Conservation (phyloP, 1,140 invertebrate species). For the Lanistes nyassanus region DNA sequence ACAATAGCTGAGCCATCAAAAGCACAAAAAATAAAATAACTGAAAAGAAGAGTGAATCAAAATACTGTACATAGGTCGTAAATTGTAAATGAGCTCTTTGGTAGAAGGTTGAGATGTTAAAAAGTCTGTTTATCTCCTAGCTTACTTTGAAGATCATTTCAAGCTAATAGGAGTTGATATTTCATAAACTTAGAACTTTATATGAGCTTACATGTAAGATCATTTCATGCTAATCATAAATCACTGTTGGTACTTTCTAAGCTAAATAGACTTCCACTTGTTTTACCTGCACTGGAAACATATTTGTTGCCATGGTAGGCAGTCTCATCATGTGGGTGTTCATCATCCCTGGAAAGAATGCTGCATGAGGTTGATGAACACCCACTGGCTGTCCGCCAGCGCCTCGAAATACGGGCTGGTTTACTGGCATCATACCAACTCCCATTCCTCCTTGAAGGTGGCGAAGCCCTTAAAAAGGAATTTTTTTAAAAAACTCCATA, state of each 20-base stretch:
- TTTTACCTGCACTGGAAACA: conserved; percentile 22
- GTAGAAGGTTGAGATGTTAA: too few species aligned
- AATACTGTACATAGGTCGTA: too few species aligned
- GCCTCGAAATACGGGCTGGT: conserved; percentile 15
- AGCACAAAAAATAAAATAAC: too few species aligned
- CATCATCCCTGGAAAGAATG: conserved; percentile 19
- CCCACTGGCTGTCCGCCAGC: not conserved
- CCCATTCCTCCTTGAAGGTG: not conserved
- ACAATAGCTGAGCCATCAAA: too few species aligned
- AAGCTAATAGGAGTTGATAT: not conserved
- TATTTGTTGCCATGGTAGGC: conserved; percentile 2
- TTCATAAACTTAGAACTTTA: not conserved
- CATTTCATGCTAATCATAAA: not conserved
- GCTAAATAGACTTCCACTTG: too few species aligned
- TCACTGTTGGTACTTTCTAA: not conserved
- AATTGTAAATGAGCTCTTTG: too few species aligned
- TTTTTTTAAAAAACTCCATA: not conserved
- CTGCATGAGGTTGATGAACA: not conserved
- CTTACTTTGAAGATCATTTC: too few species aligned
- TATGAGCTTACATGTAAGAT: not conserved
- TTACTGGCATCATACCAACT: conserved; percentile 11
- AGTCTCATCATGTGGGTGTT: conserved; percentile 13
- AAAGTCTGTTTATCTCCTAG: too few species aligned
- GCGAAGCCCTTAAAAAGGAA: not conserved
- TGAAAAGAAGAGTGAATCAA: too few species aligned